Evolutionary conservation across 2,888 invertebrate species (phyloP).

Genomic region (Agrochola litura): DNA sequence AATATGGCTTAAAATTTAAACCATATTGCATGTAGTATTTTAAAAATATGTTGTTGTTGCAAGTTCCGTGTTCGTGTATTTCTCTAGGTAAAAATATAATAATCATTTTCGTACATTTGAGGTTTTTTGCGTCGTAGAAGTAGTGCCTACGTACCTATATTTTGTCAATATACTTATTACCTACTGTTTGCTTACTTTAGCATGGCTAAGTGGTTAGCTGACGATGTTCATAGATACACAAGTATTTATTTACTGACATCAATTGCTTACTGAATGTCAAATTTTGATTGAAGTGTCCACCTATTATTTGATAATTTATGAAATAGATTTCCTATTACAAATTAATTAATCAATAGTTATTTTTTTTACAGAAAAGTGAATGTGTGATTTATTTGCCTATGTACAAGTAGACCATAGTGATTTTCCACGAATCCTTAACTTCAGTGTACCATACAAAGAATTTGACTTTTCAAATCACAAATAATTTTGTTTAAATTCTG

Average conservation of each 20-base stretch:
- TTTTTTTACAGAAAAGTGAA: background rate
- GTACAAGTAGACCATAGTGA: too few species aligned
- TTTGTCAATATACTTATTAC: slow-evolving; percentile 59
- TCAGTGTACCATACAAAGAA: too few species aligned
- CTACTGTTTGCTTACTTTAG: slow-evolving; percentile 53
- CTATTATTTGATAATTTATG: background rate
- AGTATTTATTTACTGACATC: slow-evolving; percentile 41
- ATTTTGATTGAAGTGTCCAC: slow-evolving; percentile 20
- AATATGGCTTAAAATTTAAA: too few species aligned
- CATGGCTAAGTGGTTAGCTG: slow-evolving; percentile 48
- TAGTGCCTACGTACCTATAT: slow-evolving; percentile 32
- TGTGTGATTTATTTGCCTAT: too few species aligned
- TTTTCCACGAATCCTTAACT: too few species aligned
- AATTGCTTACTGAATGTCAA: slow-evolving; percentile 24
- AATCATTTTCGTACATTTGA: slow-evolving; percentile 1
- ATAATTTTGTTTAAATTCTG: too few species aligned
- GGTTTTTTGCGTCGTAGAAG: slow-evolving; percentile 46
- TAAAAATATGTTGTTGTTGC: background rate
- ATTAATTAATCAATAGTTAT: background rate
- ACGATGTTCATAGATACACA: slow-evolving; percentile 39
- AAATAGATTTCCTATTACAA: background rate
- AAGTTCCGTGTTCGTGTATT: slow-evolving; percentile 14
- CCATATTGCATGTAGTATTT: background rate
- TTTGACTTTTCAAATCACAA: too few species aligned
- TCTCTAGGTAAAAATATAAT: background rate